A percentile compares a stretch with the other conserved stretches of the same genome.
These are phyloP conservation scores for Ariolimax columbianus DNA, from an alignment of 2,888 invertebrate genomes.

Conservation along the genomic window DNA sequence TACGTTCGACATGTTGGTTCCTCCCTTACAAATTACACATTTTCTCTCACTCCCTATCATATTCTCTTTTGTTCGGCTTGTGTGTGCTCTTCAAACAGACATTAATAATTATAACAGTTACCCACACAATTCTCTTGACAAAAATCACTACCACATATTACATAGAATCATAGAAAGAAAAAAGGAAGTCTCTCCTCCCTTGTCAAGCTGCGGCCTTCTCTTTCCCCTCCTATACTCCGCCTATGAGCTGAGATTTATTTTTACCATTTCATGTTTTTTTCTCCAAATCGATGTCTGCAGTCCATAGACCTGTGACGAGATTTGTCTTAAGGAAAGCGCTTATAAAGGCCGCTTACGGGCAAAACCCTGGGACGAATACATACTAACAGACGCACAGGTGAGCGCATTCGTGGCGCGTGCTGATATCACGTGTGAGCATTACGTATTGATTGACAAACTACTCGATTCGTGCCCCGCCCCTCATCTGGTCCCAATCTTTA, in stretches of 20 bases:
- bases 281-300: background rate
- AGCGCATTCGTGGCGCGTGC: background rate
- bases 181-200: too few relatives aligned
- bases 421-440: conserved; percentile 17
- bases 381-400: conserved; percentile 12
- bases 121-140: background rate
- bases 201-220: too few relatives aligned
- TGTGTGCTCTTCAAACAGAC: too few relatives aligned
- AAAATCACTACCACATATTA: too few relatives aligned
- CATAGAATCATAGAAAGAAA: too few relatives aligned
- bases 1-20: too few relatives aligned
- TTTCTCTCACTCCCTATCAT: too few relatives aligned
- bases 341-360: background rate
- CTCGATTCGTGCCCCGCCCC: conserved; percentile 17
- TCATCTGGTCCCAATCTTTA: background rate
- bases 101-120: background rate
- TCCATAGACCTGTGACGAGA: background rate
- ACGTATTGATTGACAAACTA: conserved; percentile 19
- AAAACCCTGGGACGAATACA: background rate
- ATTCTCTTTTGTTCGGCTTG: too few relatives aligned
- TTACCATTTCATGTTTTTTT: background rate
- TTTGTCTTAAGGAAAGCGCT: background rate
- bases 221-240: background rate
- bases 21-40: too few relatives aligned
- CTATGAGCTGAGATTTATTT: background rate